Evolutionary conservation across 2,113 vertebrate genomes (phyloP).

Genomic region (Carassius auratus): DNA sequence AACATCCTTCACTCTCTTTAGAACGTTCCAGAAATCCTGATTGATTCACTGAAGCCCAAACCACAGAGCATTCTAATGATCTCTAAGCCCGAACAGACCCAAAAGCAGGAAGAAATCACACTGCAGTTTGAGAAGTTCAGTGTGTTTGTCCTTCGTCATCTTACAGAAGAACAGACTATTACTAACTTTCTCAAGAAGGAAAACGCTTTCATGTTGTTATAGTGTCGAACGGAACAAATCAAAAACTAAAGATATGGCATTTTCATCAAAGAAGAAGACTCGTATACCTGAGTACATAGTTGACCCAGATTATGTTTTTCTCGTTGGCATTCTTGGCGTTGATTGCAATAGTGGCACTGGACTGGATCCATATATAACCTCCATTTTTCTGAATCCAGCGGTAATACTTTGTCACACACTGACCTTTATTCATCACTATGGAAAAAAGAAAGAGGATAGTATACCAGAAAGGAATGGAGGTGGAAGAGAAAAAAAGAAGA

Average conservation of each 20-base stretch:
- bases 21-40: slow-evolving; percentile 54
- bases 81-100: slow-evolving; percentile 50
- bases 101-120: slow-evolving; percentile 55
- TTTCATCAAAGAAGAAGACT: slow-evolving; percentile 37
- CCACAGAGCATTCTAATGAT: slow-evolving; percentile 63
- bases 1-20: slow-evolving; percentile 39
- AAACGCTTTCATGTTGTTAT: slow-evolving; percentile 8
- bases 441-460: slow-evolving; percentile 37
- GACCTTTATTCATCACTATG: slow-evolving; percentile 96
- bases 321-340: slow-evolving; percentile 96
- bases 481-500: neutral
- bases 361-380: slow-evolving; percentile 99
- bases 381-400: slow-evolving; percentile 98
- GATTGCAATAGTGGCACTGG: slow-evolving; percentile 94
- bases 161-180: slow-evolving; percentile 23
- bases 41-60: slow-evolving; percentile 57
- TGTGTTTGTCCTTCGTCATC: slow-evolving; percentile 55
- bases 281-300: slow-evolving; percentile 95
- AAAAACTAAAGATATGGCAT: neutral
- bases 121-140: slow-evolving; percentile 57
- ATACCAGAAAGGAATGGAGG: neutral
- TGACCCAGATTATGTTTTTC: slow-evolving; percentile 99
- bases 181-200: neutral
- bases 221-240: neutral
- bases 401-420: slow-evolving; percentile 98